Evolutionary conservation across 2,888 invertebrate genomes (phyloP).

Genomic region (Drosophila mayaguana): DNA sequence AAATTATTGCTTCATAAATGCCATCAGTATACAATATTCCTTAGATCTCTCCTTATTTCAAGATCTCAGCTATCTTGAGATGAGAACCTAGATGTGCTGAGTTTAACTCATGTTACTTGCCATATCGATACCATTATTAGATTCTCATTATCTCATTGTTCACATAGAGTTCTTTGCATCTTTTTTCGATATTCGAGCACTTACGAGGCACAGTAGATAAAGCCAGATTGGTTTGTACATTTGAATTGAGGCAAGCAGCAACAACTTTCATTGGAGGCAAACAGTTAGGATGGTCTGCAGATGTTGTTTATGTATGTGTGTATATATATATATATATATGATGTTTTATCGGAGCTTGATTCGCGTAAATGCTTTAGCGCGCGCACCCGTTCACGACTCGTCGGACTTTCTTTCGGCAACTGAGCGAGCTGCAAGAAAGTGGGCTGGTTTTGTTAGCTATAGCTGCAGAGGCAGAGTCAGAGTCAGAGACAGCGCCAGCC

Average conservation of each 20-base stretch:
- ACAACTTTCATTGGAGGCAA: constrained; percentile 55
- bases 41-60: background rate
- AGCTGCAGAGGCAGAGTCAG: background rate
- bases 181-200: constrained; percentile 25
- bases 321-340: background rate
- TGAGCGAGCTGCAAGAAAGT: constrained; percentile 84
- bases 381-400: constrained; percentile 66
- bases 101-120: background rate
- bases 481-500: constrained; percentile 17
- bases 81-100: background rate
- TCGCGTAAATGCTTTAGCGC: constrained; percentile 37
- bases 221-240: constrained; percentile 63
- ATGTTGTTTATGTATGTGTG: constrained; percentile 10
- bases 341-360: constrained; percentile 26
- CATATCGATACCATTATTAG: background rate
- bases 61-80: background rate
- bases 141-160: background rate
- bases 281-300: constrained; percentile 31
- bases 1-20: background rate
- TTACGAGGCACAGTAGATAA: constrained; percentile 60
- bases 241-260: constrained; percentile 24
- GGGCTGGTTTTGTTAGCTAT: constrained; percentile 82
- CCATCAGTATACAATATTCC: background rate
- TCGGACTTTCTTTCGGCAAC: constrained; percentile 84
- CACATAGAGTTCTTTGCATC: constrained; percentile 1